Conservation (phyloP, 1,140 invertebrate genomes). For the Tribolium castaneum region DNA sequence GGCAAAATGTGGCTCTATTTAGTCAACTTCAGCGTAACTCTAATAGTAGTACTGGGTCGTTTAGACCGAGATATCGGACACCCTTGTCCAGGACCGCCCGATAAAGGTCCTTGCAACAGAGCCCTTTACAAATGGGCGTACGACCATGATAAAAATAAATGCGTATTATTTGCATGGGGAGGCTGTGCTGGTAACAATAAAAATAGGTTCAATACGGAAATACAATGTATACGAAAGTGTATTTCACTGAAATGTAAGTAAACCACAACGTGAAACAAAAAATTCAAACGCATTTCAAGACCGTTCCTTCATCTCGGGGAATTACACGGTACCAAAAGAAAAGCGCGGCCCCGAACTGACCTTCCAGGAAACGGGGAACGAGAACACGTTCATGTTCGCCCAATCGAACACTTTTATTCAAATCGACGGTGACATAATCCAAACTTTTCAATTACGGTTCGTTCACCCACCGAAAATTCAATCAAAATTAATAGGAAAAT, state of each 20-base stretch:
- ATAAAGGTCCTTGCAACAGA: conserved; percentile 75
- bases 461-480: conserved; percentile 60
- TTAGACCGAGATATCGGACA: conserved; percentile 43
- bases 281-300: not conserved
- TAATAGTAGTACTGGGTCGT: conserved; percentile 41
- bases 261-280: not conserved
- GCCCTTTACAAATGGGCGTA: conserved; percentile 79
- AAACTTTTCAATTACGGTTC: conserved; percentile 86
- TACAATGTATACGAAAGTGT: conserved; percentile 77
- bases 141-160: conserved; percentile 73
- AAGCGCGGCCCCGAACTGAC: conserved; percentile 80
- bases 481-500: not conserved
- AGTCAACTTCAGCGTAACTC: conserved; percentile 13
- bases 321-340: conserved; percentile 70
- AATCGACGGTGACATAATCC: conserved; percentile 85
- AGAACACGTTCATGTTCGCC: conserved; percentile 85
- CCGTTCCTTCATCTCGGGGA: conserved; percentile 9
- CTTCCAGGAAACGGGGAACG: conserved; percentile 83
- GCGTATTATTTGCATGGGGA: conserved; percentile 79
- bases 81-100: conserved; percentile 63
- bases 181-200: conserved; percentile 81
- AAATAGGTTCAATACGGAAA: conserved; percentile 81
- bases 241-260: conserved; percentile 68
- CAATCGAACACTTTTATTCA: conserved; percentile 89
- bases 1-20: conserved; percentile 43